phyloP scores from a whole-genome alignment of 53 echinoderm and acorn worm species.

The Actinopyga echinites region DNA sequence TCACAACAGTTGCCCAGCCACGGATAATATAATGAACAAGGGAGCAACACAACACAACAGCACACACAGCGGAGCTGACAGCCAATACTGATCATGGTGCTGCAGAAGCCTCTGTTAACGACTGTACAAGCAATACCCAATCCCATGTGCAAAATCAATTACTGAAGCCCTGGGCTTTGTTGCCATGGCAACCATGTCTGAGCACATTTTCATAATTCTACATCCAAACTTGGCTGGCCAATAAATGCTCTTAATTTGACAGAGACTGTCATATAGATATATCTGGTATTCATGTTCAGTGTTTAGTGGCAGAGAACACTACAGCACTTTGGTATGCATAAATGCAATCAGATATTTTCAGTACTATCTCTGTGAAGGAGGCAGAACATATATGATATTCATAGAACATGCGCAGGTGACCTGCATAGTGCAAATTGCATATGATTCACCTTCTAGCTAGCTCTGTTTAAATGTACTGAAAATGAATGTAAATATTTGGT shows the following conservation, averaged over 20 bases:
- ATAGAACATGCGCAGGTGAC: background rate
- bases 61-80: background rate
- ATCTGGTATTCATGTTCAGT: no score
- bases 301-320: no score
- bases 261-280: no score
- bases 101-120: slow-evolving; percentile 14
- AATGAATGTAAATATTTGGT: no score
- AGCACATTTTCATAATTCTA: slow-evolving; percentile 46
- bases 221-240: slow-evolving; percentile 30
- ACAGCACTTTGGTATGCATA: no score
- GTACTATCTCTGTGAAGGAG: no score
- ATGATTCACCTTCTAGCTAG: background rate
- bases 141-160: slow-evolving; percentile 50
- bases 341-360: no score
- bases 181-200: slow-evolving; percentile 37
- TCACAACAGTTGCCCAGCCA: background rate
- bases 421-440: slow-evolving; percentile 11
- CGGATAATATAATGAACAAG: slow-evolving; percentile 12
- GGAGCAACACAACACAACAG: background rate
- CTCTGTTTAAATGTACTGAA: no score
- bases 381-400: no score
- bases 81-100: slow-evolving; percentile 6
- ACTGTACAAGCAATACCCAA: slow-evolving; percentile 30
- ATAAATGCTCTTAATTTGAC: slow-evolving; percentile 2
- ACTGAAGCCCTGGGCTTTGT: slow-evolving; percentile 34